Percentiles rank a stretch among this genome's conserved stretches.
Conservation (phyloP, 2,113 vertebrate genomes). For the Psilopsiagon aymara region DNA sequence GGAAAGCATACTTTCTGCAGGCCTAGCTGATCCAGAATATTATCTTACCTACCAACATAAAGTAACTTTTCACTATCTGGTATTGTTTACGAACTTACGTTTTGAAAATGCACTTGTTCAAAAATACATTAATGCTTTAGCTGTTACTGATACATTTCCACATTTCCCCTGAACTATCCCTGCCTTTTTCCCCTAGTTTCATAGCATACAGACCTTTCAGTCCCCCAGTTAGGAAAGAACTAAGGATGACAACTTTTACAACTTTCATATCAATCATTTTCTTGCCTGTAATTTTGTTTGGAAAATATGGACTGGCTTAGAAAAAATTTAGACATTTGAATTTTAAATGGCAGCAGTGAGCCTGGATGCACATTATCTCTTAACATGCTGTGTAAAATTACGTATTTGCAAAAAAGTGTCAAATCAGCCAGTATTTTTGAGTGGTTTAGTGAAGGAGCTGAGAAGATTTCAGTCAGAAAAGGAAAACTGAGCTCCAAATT, state of each 20-base stretch:
- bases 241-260: not conserved
- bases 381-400: fast-evolving
- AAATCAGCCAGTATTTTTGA: not conserved
- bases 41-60: not conserved
- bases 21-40: not conserved
- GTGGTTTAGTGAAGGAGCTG: not conserved
- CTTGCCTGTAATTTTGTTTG: not conserved
- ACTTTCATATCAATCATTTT: not conserved
- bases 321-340: not conserved
- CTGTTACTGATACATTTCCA: not conserved
- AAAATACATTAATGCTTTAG: not conserved
- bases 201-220: not conserved
- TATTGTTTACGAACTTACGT: not conserved
- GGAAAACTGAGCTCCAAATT: not conserved
- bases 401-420: not conserved
- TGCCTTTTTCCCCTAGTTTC: not conserved
- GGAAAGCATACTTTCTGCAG: not conserved
- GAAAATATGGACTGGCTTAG: not conserved
- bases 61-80: not conserved
- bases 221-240: not conserved
- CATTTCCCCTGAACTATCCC: not conserved
- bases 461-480: not conserved
- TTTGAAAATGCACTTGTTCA: not conserved
- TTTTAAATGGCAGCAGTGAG: not conserved
- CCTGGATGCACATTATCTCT: not conserved